A percentile compares a stretch with the other conserved stretches of the same genome.
Conservation (phyloP, 1,140 invertebrate genomes). For the Metopolophium dirhodum region DNA sequence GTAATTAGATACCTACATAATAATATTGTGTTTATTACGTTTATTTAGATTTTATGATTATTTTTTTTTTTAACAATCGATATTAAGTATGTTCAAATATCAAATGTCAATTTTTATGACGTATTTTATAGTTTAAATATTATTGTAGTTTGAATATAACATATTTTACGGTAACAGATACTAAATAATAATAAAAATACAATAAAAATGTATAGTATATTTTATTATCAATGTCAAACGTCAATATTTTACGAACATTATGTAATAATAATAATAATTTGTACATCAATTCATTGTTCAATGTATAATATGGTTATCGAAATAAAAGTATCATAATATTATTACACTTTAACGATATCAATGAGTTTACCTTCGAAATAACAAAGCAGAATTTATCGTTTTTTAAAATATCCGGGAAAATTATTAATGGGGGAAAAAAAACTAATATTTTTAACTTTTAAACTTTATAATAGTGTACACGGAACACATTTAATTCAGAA, state of each 20-base stretch:
- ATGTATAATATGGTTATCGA: background rate
- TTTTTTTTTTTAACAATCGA: background rate
- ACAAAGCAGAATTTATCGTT: background rate
- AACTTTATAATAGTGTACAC: background rate
- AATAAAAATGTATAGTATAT: background rate
- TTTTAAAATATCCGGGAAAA: background rate
- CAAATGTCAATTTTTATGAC: background rate
- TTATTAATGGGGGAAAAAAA: background rate
- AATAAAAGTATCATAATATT: slow-evolving; percentile 8
- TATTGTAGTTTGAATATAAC: background rate
- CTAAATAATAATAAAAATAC: slow-evolving; percentile 24
- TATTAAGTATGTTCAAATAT: background rate
- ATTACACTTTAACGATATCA: background rate
- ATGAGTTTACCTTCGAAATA: background rate
- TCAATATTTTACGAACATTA: background rate
- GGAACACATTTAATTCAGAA: background rate
- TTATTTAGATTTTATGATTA: background rate
- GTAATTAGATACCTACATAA: background rate
- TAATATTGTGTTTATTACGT: background rate
- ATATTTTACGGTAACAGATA: background rate
- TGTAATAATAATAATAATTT: background rate
- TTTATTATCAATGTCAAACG: background rate
- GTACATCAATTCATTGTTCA: background rate
- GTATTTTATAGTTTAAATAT: slow-evolving; percentile 17
- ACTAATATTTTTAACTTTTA: background rate